Base-by-base conservation (phyloP, 2,113 vertebrate genomes). In the Acinonyx jubatus region DNA sequence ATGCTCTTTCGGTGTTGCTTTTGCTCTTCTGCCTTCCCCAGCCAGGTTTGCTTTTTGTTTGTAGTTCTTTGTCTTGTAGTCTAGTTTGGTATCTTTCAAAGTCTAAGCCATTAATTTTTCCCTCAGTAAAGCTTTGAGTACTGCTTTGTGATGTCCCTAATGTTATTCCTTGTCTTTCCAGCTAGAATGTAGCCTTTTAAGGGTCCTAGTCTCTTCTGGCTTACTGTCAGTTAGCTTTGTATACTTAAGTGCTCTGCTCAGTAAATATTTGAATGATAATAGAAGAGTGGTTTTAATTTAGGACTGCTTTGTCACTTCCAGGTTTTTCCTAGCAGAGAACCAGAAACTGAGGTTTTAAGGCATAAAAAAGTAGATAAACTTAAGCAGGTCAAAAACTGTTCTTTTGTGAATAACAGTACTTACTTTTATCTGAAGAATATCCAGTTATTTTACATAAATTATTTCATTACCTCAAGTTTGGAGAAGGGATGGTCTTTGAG, bases 251-350 rank as follows among this genome's bases (percentile, higher is more conserved):
- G 41, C 29, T 91, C 41, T 92, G 83, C 31, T 92, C 19, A 80
- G 29, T 78, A 97, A 95, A 92, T 96, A 91, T 79, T 86, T 97
- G 73, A 68, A 57, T 91, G 63, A 15, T 68, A 85, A n/a, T 73
- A 50, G 65, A 92, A 86, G 6, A 45, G 23, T 84, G 23, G 15
- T 55, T 95, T 95, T 94, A 91, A 86, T 4, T 94, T 93, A 52
- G 25, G 48, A 55, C n/a, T 89, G n/a, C 71, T 88, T 50, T 95
- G 89, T 88, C 31, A 73, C 9, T 52, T 81, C 18, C 10, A 79
- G 33, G 4, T 50, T 94, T 82, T 96, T 94, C 45, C 27, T 23
- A 80, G 6, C 57, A 71, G 31, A 91, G 38, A 74, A 89, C 6
- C 25, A 89, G 45, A 83, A 78, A 16, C 80, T 38, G 15, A 68